These are phyloP conservation scores for Cistogaster globosa DNA, from an alignment of 2,888 invertebrate genomes.

Conservation along the genomic window DNA sequence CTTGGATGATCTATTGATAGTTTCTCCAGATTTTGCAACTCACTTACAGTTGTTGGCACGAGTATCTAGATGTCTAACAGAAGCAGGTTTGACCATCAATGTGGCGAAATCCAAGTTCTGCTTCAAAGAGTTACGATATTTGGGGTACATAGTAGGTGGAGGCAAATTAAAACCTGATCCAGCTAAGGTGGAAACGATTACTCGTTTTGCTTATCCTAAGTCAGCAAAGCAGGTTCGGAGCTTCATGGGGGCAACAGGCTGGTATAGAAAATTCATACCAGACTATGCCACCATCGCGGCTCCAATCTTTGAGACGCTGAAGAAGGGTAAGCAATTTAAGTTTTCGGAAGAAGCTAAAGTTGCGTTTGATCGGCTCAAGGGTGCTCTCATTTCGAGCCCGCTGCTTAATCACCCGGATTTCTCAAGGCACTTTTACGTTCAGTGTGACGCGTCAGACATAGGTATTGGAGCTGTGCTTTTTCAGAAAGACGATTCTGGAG, in stretches of 20 bases:
- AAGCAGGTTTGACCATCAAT: conserved; percentile 10
- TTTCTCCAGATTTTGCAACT: conserved; percentile 4
- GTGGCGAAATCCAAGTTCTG: conserved; percentile 11
- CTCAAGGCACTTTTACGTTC: background rate
- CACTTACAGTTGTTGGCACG: background rate
- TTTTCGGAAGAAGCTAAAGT: background rate
- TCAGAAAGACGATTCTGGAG: background rate
- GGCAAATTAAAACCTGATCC: no score
- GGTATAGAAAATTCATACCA: no score
- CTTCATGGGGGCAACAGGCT: background rate
- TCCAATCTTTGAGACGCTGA: background rate
- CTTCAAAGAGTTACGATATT: conserved; percentile 28
- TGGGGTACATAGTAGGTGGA: conserved; percentile 1
- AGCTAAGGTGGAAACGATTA: background rate
- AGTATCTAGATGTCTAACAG: background rate
- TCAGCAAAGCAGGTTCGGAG: background rate
- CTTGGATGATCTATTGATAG: no score
- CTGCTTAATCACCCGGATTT: background rate
- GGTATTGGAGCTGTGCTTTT: background rate
- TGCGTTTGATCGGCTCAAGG: background rate
- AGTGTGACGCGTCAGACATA: conserved; percentile 7
- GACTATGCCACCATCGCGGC: background rate
- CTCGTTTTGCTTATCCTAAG: background rate
- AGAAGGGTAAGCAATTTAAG: background rate
- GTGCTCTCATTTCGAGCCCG: background rate